Conservation (phyloP, 1,140 invertebrate species). For the Drosophila burlai region DNA sequence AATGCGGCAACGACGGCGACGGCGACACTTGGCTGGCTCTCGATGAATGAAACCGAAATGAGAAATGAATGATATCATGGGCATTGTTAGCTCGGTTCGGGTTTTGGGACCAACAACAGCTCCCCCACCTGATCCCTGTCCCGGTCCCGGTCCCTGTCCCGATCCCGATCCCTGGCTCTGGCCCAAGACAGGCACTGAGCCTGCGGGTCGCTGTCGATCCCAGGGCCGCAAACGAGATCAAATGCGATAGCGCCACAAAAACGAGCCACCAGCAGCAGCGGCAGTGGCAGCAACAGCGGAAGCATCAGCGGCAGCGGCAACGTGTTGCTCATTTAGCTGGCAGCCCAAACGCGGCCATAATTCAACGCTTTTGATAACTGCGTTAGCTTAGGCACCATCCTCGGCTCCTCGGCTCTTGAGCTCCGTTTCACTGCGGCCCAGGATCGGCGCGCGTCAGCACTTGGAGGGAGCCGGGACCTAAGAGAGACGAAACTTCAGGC, state of each 20-base stretch:
- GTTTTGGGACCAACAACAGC: slow-evolving; percentile 7
- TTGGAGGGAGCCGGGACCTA: slow-evolving; percentile 42
- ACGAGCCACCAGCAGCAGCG: slow-evolving; percentile 55
- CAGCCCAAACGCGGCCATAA: slow-evolving; percentile 73
- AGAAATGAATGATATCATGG: slow-evolving; percentile 80
- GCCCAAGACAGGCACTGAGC: slow-evolving; percentile 21
- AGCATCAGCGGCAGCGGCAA: slow-evolving; percentile 29
- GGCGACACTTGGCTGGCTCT: slow-evolving; percentile 75
- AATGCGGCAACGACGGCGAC: slow-evolving; percentile 27
- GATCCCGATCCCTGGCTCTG: slow-evolving; percentile 1
- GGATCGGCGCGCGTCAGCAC: slow-evolving; percentile 74
- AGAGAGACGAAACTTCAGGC: background rate
- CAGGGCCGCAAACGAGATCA: slow-evolving; percentile 79
- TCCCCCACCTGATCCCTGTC: slow-evolving; percentile 5
- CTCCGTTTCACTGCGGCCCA: slow-evolving; percentile 25
- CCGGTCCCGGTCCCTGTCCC: slow-evolving; percentile 16
- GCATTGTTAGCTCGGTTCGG: slow-evolving; percentile 67
- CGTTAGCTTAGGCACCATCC: slow-evolving; percentile 61
- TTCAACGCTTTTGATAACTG: slow-evolving; percentile 82
- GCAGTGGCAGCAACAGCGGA: slow-evolving; percentile 10
- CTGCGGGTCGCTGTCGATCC: slow-evolving; percentile 69
- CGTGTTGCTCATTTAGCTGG: slow-evolving; percentile 81
- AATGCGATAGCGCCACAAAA: slow-evolving; percentile 84
- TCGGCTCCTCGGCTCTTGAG: background rate
- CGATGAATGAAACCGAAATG: slow-evolving; percentile 80